Base-by-base conservation (phyloP, 2,888 invertebrate genomes). In the Cybosia mesomella region DNA sequence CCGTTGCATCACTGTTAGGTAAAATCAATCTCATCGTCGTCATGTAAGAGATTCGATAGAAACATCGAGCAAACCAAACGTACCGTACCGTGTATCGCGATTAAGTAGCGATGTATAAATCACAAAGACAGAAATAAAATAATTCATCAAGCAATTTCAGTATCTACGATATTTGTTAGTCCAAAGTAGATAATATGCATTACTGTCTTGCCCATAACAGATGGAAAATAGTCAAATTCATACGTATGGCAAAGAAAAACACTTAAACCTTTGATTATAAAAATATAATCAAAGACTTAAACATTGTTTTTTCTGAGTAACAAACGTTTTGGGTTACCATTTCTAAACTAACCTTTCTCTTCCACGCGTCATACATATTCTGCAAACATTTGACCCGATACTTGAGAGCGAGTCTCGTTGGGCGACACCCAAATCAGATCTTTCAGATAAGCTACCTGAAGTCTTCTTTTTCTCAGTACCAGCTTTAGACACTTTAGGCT, bases 341-440 rank as follows among this genome's bases (percentile, higher is more conserved):
- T 11, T 54, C 13, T 54, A 54, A 22, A 72, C 84, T 74, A 68
- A 93, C 94, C 94, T 93, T 81, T 94, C 94, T 58, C 90, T 85
- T 66, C 95, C 95, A 69, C 92, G 86, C 2, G 94, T 94, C 95
- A 95, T 95, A 92, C 97, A 97, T 84, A 97, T 97, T 79, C 97
- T 95, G 88, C 97, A 97, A 81, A 96, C 95, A 84, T 94, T 95
- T 55, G 96, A 96, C 60, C 95, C 95, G 77, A 96, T 95, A 80
- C 96, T 95, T 54, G 95, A 95, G 11, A 95, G 81, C 0, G 95
- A 95, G 76, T 93, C 93, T 73, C 91, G 90, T 67, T 87, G 89
- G 18, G 89, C 82, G 15, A 92, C 70, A 4, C 76, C 87, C 64
- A 91, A 82, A 54, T 93, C 92, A 2, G 93, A 91, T 74, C 85